Base-by-base conservation (phyloP, 2,113 vertebrate genomes). In the Marmota flaviventris region DNA sequence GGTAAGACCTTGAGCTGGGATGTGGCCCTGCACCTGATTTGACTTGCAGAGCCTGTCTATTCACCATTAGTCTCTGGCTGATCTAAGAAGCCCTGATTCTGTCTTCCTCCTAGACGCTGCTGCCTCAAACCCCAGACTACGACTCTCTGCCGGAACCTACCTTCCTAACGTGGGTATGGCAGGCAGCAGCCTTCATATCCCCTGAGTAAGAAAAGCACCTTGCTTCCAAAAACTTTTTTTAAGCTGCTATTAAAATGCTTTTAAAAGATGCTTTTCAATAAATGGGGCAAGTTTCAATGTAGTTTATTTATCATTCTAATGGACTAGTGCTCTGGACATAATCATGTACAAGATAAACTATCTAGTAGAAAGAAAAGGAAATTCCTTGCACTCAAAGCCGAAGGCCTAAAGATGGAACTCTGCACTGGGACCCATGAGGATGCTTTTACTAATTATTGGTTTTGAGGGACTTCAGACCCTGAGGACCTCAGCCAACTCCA, bases 221-320 rank as follows among this genome's bases (percentile, higher is more conserved):
- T 83, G 22, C 53, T 84, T 83, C 91, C 14, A 13, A 42, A 91
- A 91, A 37, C 39, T 85, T 78, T 45, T 48, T 95, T 29, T 32
- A 17, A 70, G 67, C 73, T 69, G 58, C 93, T 92, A 29, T 67
- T 72, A 92, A 89, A 65, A 79, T 69, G 42, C 53, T 92, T 92
- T 91, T 70, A 48, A 93, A 91, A 48, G 11, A 76, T 87, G 25
- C 24, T 79, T 42, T 32, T 96, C n/a, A 42, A 73, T 75, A 87
- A 92, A 83, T 53, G 0, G 7, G 58, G 65, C 37, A 77, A 61
- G 69, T 79, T 79, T 94, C 85, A 61, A 45, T 29, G 16, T n/a
- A 42, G 75, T 73, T 78, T 91, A 88, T 88, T 85, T 76, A 24
- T 91, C 65, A 91, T 70, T 42, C 72, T 89, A 65, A 70, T 67